A percentile compares a stretch with the other conserved stretches of the same genome.
Conservation (phyloP, 1,140 invertebrate species). For the Aplysia californica region DNA sequence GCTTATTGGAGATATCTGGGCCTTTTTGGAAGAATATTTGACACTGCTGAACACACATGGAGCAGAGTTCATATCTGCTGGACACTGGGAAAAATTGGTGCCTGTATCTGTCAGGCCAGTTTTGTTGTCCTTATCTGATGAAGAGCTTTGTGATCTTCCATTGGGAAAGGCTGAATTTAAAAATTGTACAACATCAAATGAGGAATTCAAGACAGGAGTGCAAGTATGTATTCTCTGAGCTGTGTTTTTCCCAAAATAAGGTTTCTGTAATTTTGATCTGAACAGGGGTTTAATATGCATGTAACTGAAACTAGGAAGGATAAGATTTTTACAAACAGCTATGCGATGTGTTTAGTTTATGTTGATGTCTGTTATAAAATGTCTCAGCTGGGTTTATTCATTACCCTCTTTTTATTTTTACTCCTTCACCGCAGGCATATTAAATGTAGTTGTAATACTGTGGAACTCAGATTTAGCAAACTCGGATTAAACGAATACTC, state of each 20-base stretch:
- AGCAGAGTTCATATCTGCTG: constrained; percentile 6
- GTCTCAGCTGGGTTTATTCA: too few relatives aligned
- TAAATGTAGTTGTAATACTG: too few relatives aligned
- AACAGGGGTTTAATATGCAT: too few relatives aligned
- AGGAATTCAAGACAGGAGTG: neutral
- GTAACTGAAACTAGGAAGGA: too few relatives aligned
- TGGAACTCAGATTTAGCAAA: too few relatives aligned
- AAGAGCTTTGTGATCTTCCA: neutral
- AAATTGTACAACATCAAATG: neutral
- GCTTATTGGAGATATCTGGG: constrained; percentile 6
- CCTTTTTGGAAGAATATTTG: neutral
- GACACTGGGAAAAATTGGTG: constrained; percentile 6
- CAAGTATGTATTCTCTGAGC: neutral
- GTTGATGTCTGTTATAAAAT: too few relatives aligned
- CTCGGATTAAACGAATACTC: too few relatives aligned
- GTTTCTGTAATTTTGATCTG: neutral
- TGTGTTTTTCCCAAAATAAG: neutral
- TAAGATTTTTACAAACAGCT: too few relatives aligned
- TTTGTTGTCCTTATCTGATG: neutral
- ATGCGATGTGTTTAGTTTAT: too few relatives aligned
- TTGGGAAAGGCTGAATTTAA: neutral
- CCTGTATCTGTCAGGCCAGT: neutral
- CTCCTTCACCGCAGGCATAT: too few relatives aligned
- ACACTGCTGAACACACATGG: constrained; percentile 14
- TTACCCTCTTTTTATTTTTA: too few relatives aligned